phyloP scores from a whole-genome alignment of 2,888 invertebrate genomes.

The Idaea dimidiata region DNA sequence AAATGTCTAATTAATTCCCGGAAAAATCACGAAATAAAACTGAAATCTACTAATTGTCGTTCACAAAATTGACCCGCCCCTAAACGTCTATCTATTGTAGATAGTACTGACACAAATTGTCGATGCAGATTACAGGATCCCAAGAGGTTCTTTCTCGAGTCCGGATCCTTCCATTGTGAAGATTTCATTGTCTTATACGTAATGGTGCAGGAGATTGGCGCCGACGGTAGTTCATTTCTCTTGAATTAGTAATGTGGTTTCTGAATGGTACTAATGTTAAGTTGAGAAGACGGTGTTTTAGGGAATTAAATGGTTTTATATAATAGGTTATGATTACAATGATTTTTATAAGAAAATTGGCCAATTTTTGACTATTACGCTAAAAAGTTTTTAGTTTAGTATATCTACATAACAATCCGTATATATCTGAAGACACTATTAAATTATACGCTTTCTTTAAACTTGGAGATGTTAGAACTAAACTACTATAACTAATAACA shows the following conservation, averaged over 20 bases:
- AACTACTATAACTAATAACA: no score
- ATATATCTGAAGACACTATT: no score
- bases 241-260: conserved; percentile 1
- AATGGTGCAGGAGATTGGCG: background rate
- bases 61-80: conserved; percentile 17
- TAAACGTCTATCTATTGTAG: conserved; percentile 28
- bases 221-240: background rate
- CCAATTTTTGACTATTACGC: background rate
- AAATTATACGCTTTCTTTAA: no score
- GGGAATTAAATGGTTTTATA: background rate
- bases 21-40: conserved; percentile 13
- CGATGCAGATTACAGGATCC: conserved; percentile 30
- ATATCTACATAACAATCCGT: no score
- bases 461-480: no score
- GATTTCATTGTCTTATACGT: conserved; percentile 26
- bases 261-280: background rate
- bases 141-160: conserved; percentile 18
- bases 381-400: background rate
- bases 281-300: background rate
- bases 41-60: conserved; percentile 12
- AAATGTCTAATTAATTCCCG: background rate
- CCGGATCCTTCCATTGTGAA: conserved; percentile 26
- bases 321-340: background rate
- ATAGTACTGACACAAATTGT: conserved; percentile 24
- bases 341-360: background rate